These are phyloP conservation scores for Leucozona laternaria DNA, from an alignment of 2,888 invertebrate genomes.

Conservation along the genomic window DNA sequence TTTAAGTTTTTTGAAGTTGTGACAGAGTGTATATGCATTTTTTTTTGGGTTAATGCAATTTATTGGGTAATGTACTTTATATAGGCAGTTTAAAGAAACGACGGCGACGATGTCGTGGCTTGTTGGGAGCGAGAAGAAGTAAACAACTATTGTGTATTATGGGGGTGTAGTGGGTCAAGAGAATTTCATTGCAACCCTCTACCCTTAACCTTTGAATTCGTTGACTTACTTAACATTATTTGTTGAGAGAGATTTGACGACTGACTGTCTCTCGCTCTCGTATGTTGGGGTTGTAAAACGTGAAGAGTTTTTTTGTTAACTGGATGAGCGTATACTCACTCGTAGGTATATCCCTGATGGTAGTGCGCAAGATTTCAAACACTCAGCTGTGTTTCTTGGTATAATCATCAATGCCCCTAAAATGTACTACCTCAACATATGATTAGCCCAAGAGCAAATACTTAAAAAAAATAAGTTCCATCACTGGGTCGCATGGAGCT, in stretches of 20 bases:
- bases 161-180: constrained; percentile 29
- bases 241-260: constrained; percentile 10
- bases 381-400: constrained; percentile 45
- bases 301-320: neutral
- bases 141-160: constrained; percentile 34
- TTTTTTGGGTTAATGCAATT: constrained; percentile 10
- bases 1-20: neutral
- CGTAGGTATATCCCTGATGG: neutral
- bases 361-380: constrained; percentile 31
- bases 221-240: constrained; percentile 33
- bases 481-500: neutral
- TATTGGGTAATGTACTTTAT: constrained; percentile 18
- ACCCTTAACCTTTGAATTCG: constrained; percentile 53
- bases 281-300: neutral
- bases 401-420: constrained; percentile 49
- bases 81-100: neutral
- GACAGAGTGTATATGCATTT: neutral
- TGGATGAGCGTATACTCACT: neutral
- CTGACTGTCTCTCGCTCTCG: neutral
- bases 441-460: neutral
- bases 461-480: neutral
- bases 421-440: constrained; percentile 29
- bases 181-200: constrained; percentile 47
- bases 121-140: constrained; percentile 37
- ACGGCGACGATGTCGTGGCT: constrained; percentile 11